These are phyloP conservation scores for Diachasmimorpha longicaudata DNA, from an alignment of 1,140 invertebrate species.

Conservation along the genomic window DNA sequence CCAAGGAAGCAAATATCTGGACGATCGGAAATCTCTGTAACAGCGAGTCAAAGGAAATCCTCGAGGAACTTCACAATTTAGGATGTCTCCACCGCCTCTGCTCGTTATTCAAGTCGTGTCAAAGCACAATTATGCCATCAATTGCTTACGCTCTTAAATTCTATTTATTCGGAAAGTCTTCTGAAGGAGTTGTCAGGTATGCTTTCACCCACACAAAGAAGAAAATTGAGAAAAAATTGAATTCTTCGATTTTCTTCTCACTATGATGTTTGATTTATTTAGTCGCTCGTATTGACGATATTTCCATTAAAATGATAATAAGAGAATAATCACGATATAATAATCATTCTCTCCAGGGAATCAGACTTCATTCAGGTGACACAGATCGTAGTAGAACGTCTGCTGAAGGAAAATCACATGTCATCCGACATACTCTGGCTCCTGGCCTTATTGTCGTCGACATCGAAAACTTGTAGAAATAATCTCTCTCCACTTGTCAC, in stretches of 20 bases:
- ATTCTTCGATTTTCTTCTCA: too few species aligned
- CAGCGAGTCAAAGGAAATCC: conserved; percentile 40
- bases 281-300: too few species aligned
- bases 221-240: background rate
- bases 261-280: too few species aligned
- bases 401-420: conserved; percentile 15
- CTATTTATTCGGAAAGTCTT: conserved; percentile 39
- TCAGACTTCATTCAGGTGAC: background rate
- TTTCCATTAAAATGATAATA: background rate
- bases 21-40: conserved; percentile 54
- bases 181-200: conserved; percentile 35
- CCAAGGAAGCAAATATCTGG: conserved; percentile 53
- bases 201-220: background rate
- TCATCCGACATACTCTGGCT: conserved; percentile 45
- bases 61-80: conserved; percentile 49
- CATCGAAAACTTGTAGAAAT: conserved; percentile 29
- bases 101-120: conserved; percentile 41
- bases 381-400: conserved; percentile 3
- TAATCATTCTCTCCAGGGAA: background rate
- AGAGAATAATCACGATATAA: background rate
- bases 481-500: conserved; percentile 26
- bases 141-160: conserved; percentile 46
- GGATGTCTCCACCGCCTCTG: conserved; percentile 45
- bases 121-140: conserved; percentile 40
- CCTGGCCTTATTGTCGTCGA: conserved; percentile 50